Evolutionary conservation across 2,113 vertebrate species (phyloP), one percentile per base, ranked within the genome.

Genomic region (Gopherus flavomarginatus): DNA sequence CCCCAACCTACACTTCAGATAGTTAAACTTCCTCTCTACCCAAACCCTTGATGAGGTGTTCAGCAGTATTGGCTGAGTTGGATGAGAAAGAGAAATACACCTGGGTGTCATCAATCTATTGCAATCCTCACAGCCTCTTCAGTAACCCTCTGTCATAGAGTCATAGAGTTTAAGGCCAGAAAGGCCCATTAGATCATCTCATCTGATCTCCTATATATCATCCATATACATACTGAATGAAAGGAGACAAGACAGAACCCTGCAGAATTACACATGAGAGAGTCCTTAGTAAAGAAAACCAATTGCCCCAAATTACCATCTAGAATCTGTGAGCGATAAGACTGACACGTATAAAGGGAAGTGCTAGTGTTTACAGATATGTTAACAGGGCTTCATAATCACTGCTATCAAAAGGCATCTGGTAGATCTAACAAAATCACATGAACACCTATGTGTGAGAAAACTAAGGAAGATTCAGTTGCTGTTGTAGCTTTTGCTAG

Each of bases 321-420:
- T 35, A 21, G 65, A 8, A 69, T 19, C 65, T n/a, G 35, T 69
- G 35, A 69, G 35, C 38, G 65, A 38, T 69, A 69, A 69, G 65
- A n/a, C 17, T 19, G 35, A 90, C 93, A 87, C 31, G 83, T 92
- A 75, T n/a, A 90, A 96, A 96, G 93, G 75, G 96, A 90, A 91
- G n/a, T 81, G 65, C 72, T 38, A 59, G 17, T 57, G 13, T 95
- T 94, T 93, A 92, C 83, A 2, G 1, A 3, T 87, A 81, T 86
- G 85, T 19, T 69, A 69, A 69, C 7, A 38, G 21, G 17, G 35
- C 65, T n/a, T 38, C 35, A 69, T 69, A 35, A 38, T 88, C 89
- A 79, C 38, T 88, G 62, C 93, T 57, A 94, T 92, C 95, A 81
- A 69, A 96, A 96, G 83, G 90, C 81, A 93, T 94, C 87, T 79